Conservation (phyloP, 2,888 invertebrate species). For the Cheilosia soror region DNA sequence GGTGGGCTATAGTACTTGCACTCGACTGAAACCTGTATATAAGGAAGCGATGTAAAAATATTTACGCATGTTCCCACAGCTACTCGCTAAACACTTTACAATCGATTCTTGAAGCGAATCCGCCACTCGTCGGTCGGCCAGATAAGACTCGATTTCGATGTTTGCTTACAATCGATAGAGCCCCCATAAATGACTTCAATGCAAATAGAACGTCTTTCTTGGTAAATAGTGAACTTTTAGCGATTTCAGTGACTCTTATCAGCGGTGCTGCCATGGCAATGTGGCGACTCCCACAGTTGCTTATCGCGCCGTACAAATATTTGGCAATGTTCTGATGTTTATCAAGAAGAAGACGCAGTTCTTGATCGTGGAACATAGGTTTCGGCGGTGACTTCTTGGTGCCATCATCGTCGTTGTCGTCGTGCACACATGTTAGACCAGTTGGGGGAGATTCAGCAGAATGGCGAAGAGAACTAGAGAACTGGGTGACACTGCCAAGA, state of each 20-base stretch:
- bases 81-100: slow-evolving; percentile 9
- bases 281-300: slow-evolving; percentile 58
- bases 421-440: slow-evolving; percentile 26
- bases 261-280: slow-evolving; percentile 13
- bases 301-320: slow-evolving; percentile 62
- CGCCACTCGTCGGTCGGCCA: background rate
- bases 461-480: background rate
- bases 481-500: slow-evolving; percentile 46
- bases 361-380: background rate
- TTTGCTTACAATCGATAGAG: slow-evolving; percentile 41
- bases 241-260: slow-evolving; percentile 30
- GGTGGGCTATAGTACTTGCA: slow-evolving; percentile 9
- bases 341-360: slow-evolving; percentile 8
- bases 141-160: slow-evolving; percentile 31
- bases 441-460: slow-evolving; percentile 45
- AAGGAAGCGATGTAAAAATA: slow-evolving; percentile 8
- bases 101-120: background rate
- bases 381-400: slow-evolving; percentile 10
- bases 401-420: background rate
- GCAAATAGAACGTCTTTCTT: slow-evolving; percentile 33
- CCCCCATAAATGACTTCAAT: slow-evolving; percentile 19
- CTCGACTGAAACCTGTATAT: slow-evolving; percentile 21
- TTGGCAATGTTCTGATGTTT: slow-evolving; percentile 46
- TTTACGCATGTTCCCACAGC: slow-evolving; percentile 14
- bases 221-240: slow-evolving; percentile 29